phyloP scores from a whole-genome alignment of 2,888 invertebrate species.

The Microctonus aethiopoides region DNA sequence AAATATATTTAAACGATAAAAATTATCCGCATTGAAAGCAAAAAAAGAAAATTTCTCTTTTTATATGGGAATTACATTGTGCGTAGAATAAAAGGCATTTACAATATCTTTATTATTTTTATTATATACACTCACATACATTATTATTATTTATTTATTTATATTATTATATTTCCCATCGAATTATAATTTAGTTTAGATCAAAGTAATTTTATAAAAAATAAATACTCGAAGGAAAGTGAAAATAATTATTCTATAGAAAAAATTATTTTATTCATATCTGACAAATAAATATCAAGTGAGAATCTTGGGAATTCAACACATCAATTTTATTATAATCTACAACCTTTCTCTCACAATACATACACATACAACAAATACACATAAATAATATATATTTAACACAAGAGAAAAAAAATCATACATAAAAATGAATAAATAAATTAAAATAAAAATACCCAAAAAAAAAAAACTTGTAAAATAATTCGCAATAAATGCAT shows the following conservation, averaged over 20 bases:
- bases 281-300: neutral
- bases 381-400: neutral
- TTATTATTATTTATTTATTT: neutral
- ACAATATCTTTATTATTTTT: neutral
- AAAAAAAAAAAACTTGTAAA: neutral
- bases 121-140: neutral
- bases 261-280: neutral
- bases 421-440: neutral
- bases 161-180: neutral
- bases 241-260: neutral
- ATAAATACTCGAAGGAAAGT: neutral
- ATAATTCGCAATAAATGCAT: conserved; percentile 1
- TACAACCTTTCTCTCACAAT: conserved; percentile 17
- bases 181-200: neutral
- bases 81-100: neutral
- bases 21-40: neutral
- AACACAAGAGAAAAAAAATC: neutral
- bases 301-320: neutral
- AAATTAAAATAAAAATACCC: neutral
- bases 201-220: neutral
- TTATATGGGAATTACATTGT: neutral
- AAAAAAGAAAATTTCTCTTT: neutral
- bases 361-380: no score
- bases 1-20: neutral
- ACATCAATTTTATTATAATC: conserved; percentile 1